Base-by-base conservation (phyloP, 2,888 invertebrate species). In the Hydrotaea diabolus region DNA sequence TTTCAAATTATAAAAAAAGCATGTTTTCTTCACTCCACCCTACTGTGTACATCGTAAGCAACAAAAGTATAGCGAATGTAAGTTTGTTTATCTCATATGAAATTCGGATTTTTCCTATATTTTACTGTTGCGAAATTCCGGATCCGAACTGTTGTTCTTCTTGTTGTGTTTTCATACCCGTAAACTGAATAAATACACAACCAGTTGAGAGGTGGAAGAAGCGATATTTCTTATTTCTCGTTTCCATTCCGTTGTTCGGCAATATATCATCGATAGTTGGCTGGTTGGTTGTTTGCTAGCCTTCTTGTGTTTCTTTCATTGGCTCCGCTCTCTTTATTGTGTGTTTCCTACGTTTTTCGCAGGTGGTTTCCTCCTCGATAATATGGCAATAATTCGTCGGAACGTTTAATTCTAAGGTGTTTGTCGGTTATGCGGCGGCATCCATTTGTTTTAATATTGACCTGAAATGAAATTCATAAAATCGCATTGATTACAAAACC, bases 371-470 rank as follows among this genome's bases (percentile, higher is more conserved):
- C 59, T 59, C 26, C 26, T 26, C 59, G 59, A 59, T 59, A 59
- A 59, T 59, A 59, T 59, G 21, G 11, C 59, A 59, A 59, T 59
- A 59, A 59, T 59, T 59, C 59, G 55, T 59, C 26, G 23, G 26
- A 23, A 15, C 26, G 59, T 59, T 59, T 59, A 59, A 55, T 55
- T 55, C 59, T 1, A 26, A 59, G 59, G 59, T 59, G 26, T 59
- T 59, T 26, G 59, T 23, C 26, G 23, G 59, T 59, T 59, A 59
- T 23, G 17, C 21, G 23, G 17, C 21, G 23, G 23, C 26, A 59
- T 19, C 55, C 26, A 59, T 59, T 59, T 59, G 26, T 59, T 59
- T 59, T 59, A 59, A 59, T 59, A 59, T 59, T 59, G 59, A 23
- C 59, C 59, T 15, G 2, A 59, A 59, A 59, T 23, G 59, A 59